Percentiles rank a stretch among this genome's conserved stretches.
Conservation (phyloP, 2,113 vertebrate species). For the Probosciger aterrimus region DNA sequence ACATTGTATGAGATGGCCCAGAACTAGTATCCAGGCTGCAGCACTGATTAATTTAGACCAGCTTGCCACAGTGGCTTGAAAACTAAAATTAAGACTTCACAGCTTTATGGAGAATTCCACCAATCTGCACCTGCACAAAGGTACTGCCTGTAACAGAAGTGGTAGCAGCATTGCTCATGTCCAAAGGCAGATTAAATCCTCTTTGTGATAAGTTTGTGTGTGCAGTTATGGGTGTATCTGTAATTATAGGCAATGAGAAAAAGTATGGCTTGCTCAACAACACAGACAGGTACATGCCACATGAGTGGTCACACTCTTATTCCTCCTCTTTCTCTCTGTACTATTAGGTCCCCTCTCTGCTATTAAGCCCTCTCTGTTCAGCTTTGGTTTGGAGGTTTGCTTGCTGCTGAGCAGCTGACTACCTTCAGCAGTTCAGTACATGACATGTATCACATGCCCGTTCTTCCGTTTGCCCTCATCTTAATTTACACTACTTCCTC, state of each 20-base stretch:
- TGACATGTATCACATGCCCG: fast-evolving
- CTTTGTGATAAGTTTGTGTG: constrained; percentile 1
- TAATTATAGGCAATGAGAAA: neutral
- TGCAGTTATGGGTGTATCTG: neutral
- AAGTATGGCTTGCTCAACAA: neutral
- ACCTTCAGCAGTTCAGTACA: neutral
- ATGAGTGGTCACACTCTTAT: neutral
- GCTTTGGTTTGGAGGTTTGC: neutral
- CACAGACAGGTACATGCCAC: neutral
- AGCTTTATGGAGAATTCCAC: neutral
- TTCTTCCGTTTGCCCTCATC: neutral
- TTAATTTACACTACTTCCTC: neutral
- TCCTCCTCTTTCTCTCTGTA: neutral
- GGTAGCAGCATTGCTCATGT: neutral
- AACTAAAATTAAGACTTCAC: neutral
- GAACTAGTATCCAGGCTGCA: neutral
- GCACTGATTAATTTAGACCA: neutral
- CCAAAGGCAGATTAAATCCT: neutral
- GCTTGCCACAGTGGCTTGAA: neutral
- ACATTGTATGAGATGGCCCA: neutral
- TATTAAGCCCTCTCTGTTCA: neutral
- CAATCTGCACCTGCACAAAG: neutral
- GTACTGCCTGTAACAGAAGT: neutral
- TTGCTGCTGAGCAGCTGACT: neutral
- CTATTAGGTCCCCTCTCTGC: neutral